Base-by-base conservation (phyloP, 2,888 invertebrate genomes). In the Apocheima hispidaria region DNA sequence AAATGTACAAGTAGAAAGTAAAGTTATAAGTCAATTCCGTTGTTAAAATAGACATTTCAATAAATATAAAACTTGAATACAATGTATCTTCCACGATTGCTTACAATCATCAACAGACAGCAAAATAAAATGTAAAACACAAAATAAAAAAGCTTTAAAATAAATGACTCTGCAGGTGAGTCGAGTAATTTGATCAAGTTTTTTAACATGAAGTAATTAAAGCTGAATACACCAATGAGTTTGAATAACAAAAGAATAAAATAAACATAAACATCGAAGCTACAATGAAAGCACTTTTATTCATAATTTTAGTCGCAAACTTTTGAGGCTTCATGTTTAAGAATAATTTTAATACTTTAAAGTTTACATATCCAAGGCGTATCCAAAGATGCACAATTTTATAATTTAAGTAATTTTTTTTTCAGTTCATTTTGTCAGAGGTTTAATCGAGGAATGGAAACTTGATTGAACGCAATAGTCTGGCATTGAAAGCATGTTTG, bases 211-310 rank as follows among this genome's bases (percentile, higher is more conserved):
- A n/a, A n/a, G n/a, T 52, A 38, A 9, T 60, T 16, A 28, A 54
- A 60, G 60, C 60, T 55, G 36, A 57, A 57, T 26, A 53, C 41
- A 60, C 60, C 55, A 60, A 60, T 51, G 50, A 30, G 28, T 38
- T 59, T 21, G n/a, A 28, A 53, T 10, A 50, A 38, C 38, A 57
- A 51, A 55, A 16, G 40, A 51, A n/a, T n/a, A n/a, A n/a, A 55
- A 44, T 14, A 60, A 60, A 62, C 23, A 41, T 36, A 57, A 55
- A 54, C 38, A 44, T 60, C 20, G 33, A 91, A 92, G 92, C 92
- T 90, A 92, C 92, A 90, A 87, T 87, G 92, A 92, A 92, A 92
- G 92, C 91, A 75, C 75, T 76, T 80, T 68, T 78, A 74, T 74
- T 68, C 63, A 75, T 72, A 61, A 72, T 73, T 67, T 44, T 44